Conservation (phyloP, 2,888 invertebrate species). For the Drosophila cognata region DNA sequence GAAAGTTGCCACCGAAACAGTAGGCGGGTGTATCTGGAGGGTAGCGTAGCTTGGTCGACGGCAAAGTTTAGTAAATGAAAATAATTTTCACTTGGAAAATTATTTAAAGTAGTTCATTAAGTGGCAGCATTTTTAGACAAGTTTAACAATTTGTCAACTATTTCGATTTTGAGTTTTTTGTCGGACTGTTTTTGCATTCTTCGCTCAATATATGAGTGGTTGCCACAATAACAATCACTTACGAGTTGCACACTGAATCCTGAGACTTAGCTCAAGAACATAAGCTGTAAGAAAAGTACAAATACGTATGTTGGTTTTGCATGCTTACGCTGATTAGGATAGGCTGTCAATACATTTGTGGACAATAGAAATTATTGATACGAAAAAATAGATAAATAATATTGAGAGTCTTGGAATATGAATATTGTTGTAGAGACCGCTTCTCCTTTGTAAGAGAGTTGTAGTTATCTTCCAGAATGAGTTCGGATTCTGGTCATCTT, state of each 20-base stretch:
- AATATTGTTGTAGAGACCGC: not conserved
- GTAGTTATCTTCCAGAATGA: not conserved
- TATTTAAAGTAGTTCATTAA: conserved; percentile 81
- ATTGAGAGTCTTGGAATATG: not conserved
- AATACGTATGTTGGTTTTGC: not conserved
- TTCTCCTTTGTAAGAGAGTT: not conserved
- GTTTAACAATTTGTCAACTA: conserved; percentile 69
- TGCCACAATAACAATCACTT: conserved; percentile 2
- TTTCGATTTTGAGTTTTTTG: conserved; percentile 44
- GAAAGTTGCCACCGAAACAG: conserved; percentile 70
- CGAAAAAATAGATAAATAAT: not conserved
- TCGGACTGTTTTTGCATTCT: conserved; percentile 28
- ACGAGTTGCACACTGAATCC: not conserved
- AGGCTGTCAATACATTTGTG: not conserved
- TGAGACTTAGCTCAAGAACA: not conserved
- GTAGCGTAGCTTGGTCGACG: conserved; percentile 43
- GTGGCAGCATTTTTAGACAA: conserved; percentile 61
- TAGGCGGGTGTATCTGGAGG: conserved; percentile 11
- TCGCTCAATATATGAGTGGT: conserved; percentile 16
- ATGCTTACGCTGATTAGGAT: not conserved
- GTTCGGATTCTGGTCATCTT: not conserved
- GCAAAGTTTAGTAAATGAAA: conserved; percentile 77
- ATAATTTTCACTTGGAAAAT: conserved; percentile 76
- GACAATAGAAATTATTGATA: not conserved
- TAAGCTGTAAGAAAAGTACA: not conserved